Conservation (phyloP, 2,113 vertebrate genomes). For the Camelus bactrianus region DNA sequence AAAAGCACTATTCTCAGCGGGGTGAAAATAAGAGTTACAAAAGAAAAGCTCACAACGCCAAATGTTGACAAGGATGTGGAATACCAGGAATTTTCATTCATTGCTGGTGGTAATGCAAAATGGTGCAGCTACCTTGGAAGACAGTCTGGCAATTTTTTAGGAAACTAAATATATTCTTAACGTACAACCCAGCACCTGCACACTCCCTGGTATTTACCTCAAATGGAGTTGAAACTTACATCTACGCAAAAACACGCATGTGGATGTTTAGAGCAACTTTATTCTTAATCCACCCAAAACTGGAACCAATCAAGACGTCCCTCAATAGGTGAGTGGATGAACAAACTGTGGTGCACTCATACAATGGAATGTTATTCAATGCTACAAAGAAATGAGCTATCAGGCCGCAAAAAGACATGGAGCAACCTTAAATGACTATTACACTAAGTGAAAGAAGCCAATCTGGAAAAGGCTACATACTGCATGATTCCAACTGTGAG, state of each 20-base stretch:
- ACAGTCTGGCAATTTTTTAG: not conserved
- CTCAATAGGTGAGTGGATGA: not conserved
- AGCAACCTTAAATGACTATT: not conserved
- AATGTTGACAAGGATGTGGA: not conserved
- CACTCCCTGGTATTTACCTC: not conserved
- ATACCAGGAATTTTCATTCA: not conserved
- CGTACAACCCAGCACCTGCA: not conserved
- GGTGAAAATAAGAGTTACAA: not conserved
- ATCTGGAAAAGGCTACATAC: not conserved
- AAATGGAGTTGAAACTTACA: conserved; percentile 17
- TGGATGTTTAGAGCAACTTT: not conserved
- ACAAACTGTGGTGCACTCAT: not conserved
- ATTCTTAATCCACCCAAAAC: not conserved
- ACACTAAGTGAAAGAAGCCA: conserved; percentile 18
- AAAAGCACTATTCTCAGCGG: conserved; percentile 6
- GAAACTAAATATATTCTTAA: conserved; percentile 48
- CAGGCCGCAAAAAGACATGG: not conserved
- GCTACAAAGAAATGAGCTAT: not conserved
- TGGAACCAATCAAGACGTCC: conserved; percentile 10
- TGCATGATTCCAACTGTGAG: not conserved
- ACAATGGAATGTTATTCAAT: not conserved
- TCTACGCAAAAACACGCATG: not conserved
- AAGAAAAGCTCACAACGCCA: not conserved
- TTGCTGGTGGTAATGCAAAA: not conserved
- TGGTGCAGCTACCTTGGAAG: not conserved